phyloP scores from a whole-genome alignment of 2,888 invertebrate species.

The Flexamia atlantica region DNA sequence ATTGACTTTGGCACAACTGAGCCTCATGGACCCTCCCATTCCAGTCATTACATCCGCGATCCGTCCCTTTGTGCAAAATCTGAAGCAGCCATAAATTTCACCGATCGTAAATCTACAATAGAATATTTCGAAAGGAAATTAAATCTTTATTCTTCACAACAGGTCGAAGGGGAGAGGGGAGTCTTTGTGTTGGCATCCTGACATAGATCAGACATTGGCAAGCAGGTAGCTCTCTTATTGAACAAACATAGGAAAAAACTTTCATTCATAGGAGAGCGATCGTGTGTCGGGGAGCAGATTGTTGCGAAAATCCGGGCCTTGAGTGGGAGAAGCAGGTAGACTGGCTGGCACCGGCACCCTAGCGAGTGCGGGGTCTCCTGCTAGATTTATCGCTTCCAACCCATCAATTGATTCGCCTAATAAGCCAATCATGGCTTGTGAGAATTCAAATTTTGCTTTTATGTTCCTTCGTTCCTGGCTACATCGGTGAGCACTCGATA shows the following conservation, averaged over 20 bases:
- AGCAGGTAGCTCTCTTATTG: slow-evolving; percentile 41
- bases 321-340: slow-evolving; percentile 6
- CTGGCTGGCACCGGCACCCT: slow-evolving; percentile 6
- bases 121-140: slow-evolving; percentile 39
- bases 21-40: neutral
- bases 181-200: neutral
- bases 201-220: slow-evolving; percentile 37
- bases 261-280: slow-evolving; percentile 2
- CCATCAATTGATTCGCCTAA: slow-evolving; percentile 1
- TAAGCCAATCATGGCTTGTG: too few relatives aligned
- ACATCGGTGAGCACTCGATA: too few relatives aligned
- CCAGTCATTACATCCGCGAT: slow-evolving; percentile 11
- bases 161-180: neutral
- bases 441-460: too few relatives aligned
- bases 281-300: neutral
- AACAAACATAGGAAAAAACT: slow-evolving; percentile 24
- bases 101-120: slow-evolving; percentile 35
- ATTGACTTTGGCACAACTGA: slow-evolving; percentile 3
- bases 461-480: too few relatives aligned
- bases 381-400: neutral
- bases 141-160: slow-evolving; percentile 32
- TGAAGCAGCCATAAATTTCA: slow-evolving; percentile 36
- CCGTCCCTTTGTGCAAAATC: slow-evolving; percentile 36
- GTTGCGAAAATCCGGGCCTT: slow-evolving; percentile 24
- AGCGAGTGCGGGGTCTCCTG: too few relatives aligned